These are phyloP conservation scores for Aptenodytes patagonicus DNA, from an alignment of 2,113 vertebrate species.

Conservation along the genomic window DNA sequence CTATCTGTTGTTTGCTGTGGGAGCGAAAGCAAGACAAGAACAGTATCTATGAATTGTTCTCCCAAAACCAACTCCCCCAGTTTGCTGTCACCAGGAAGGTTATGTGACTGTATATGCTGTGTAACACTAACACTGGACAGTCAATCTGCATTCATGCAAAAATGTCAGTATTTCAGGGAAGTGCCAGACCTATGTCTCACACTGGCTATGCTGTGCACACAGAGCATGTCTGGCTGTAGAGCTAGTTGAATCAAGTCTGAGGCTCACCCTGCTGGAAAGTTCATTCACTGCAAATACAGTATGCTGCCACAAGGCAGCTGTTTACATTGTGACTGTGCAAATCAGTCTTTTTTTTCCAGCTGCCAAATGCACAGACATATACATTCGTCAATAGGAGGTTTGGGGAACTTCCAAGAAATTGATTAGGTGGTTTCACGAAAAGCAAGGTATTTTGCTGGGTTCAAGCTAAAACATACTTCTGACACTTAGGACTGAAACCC, in stretches of 20 bases:
- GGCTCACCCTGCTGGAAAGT: neutral
- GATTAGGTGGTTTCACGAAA: neutral
- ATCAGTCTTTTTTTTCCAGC: neutral
- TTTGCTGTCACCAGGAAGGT: neutral
- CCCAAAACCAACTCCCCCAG: neutral
- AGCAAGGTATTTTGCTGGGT: neutral
- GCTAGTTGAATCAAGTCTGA: neutral
- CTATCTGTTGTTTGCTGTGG: neutral
- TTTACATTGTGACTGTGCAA: neutral
- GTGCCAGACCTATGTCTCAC: neutral
- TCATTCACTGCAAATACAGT: neutral
- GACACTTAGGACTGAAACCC: neutral
- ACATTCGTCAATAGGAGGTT: rapidly evolving
- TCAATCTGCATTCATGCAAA: neutral
- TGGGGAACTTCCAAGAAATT: neutral
- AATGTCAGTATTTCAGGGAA: neutral
- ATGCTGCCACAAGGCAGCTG: neutral
- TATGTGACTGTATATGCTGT: neutral
- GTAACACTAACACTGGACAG: neutral
- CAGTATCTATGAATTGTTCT: neutral
- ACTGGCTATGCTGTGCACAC: neutral
- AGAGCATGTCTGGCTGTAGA: neutral
- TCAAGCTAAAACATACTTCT: neutral
- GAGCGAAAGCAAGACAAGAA: neutral
- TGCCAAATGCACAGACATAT: neutral